These are phyloP conservation scores for Paradisaea rubra DNA, from an alignment of 2,113 vertebrate genomes.

Conservation along the genomic window DNA sequence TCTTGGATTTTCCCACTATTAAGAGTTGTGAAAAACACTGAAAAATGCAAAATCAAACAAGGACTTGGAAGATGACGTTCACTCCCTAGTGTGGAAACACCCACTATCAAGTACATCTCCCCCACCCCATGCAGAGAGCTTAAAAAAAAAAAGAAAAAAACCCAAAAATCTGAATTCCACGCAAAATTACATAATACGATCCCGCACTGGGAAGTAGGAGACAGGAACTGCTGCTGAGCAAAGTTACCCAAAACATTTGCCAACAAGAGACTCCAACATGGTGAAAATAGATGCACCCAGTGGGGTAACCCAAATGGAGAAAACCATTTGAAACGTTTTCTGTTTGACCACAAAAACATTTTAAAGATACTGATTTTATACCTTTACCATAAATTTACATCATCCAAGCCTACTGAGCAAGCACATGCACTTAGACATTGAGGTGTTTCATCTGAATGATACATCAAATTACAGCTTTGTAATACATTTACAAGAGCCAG, in stretches of 20 bases:
- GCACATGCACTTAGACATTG: neutral
- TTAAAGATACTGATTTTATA: neutral
- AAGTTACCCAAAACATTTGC: neutral
- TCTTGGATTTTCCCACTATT: neutral
- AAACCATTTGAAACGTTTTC: neutral
- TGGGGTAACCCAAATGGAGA: neutral
- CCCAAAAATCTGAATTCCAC: neutral
- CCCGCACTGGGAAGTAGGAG: neutral
- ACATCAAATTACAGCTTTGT: neutral
- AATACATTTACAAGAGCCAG: neutral
- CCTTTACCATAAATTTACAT: neutral
- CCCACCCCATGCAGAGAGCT: neutral
- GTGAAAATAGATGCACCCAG: neutral
- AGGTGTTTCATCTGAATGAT: neutral
- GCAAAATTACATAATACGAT: neutral
- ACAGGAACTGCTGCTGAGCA: neutral
- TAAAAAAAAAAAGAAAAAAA: neutral
- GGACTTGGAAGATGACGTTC: neutral
- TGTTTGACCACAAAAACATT: neutral
- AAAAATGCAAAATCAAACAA: neutral
- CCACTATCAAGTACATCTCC: neutral
- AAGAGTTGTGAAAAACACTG: neutral
- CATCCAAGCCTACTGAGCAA: neutral
- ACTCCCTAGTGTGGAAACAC: neutral
- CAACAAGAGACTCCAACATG: neutral